Percentiles rank a stretch among this genome's conserved stretches.
phyloP scores from a whole-genome alignment of 2,797 vertebrate genomes.

The Enteromius anoplus region DNA sequence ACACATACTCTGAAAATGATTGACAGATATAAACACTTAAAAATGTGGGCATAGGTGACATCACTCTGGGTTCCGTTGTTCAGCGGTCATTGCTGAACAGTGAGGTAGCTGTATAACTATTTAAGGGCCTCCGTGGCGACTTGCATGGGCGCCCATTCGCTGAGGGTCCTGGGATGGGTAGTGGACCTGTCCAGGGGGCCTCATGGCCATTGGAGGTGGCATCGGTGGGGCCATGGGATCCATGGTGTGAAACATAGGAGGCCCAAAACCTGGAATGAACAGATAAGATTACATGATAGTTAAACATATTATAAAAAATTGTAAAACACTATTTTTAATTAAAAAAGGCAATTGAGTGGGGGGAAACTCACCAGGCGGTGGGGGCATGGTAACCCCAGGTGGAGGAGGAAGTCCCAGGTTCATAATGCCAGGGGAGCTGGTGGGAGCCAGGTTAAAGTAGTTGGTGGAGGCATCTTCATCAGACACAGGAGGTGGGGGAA shows the following conservation, averaged over 20 bases:
- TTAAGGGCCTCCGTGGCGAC: constrained; percentile 83
- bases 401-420: constrained; percentile 94
- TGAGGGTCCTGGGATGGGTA: constrained; percentile 98
- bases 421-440: constrained; percentile 88
- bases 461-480: constrained; percentile 93
- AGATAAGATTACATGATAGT: background rate
- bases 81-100: background rate
- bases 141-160: constrained; percentile 95
- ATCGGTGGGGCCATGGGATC: constrained; percentile 90
- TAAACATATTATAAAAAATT: background rate
- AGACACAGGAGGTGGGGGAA: constrained; percentile 90
- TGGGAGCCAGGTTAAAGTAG: constrained; percentile 95
- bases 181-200: constrained; percentile 95
- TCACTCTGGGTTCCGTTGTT: constrained; percentile 2
- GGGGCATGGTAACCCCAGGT: constrained; percentile 89
- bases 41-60: background rate
- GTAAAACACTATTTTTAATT: too few relatives aligned
- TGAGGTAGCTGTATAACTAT: constrained; percentile 32
- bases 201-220: constrained; percentile 91
- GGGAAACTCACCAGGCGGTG: constrained; percentile 86
- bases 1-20: constrained; percentile 29
- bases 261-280: constrained; percentile 84
- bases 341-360: background rate
- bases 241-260: constrained; percentile 87
- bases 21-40: constrained; percentile 29